A percentile compares a stretch with the other conserved stretches of the same genome.
These are phyloP conservation scores for Trematomus bernacchii DNA, from an alignment of 2,797 vertebrate species.

Conservation along the genomic window DNA sequence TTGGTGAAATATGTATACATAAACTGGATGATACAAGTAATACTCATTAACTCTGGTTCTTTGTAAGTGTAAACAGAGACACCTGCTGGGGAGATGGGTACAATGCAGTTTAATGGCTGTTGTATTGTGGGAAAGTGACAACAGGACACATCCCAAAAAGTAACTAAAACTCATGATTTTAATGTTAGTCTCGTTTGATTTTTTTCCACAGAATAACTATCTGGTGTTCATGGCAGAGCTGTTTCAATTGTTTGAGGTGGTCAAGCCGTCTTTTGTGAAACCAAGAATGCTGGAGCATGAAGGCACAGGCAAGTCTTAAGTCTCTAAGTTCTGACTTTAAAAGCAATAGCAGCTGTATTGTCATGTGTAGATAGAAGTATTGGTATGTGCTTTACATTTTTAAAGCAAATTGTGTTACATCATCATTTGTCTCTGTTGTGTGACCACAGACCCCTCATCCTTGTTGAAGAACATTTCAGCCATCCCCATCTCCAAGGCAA, in stretches of 20 bases:
- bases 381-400: neutral
- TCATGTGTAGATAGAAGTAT: neutral
- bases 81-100: slow-evolving; percentile 70
- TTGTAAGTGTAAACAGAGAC: slow-evolving; percentile 64
- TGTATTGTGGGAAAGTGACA: neutral
- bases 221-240: slow-evolving; percentile 98
- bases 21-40: neutral
- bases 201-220: slow-evolving; percentile 92
- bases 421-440: slow-evolving; percentile 41
- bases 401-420: neutral
- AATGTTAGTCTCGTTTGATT: slow-evolving; percentile 13
- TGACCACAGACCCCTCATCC: slow-evolving; percentile 80
- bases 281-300: slow-evolving; percentile 86
- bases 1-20: slow-evolving; percentile 40
- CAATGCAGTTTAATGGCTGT: slow-evolving; percentile 36
- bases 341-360: neutral
- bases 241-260: slow-evolving; percentile 98
- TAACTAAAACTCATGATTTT: neutral
- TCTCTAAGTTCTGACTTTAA: neutral
- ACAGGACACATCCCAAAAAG: neutral
- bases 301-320: slow-evolving; percentile 67
- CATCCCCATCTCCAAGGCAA: slow-evolving; percentile 87
- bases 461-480: slow-evolving; percentile 83
- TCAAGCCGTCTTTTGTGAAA: slow-evolving; percentile 96
- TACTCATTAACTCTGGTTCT: neutral